Conservation (phyloP, 1,140 invertebrate species). For the Gerris buenoi region DNA sequence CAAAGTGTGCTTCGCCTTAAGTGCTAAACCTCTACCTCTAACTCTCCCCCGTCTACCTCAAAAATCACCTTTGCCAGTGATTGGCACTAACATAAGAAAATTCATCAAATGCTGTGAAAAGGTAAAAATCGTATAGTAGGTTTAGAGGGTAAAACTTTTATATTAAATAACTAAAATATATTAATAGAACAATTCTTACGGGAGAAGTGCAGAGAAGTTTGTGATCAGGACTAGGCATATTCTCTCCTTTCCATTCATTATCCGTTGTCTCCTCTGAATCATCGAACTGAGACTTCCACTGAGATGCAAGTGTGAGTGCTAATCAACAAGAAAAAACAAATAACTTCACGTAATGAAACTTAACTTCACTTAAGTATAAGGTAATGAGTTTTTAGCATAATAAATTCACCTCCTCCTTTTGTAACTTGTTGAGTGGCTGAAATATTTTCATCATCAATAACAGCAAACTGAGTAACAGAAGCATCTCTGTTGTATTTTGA, state of each 20-base stretch:
- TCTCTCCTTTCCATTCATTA: constrained; percentile 79
- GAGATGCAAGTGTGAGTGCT: constrained; percentile 67
- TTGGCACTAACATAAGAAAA: too few relatives aligned
- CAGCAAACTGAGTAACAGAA: constrained; percentile 73
- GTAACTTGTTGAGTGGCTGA: constrained; percentile 69
- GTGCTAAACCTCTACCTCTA: too few relatives aligned
- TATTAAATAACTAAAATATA: too few relatives aligned
- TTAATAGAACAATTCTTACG: too few relatives aligned
- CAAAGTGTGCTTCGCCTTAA: too few relatives aligned
- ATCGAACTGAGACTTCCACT: constrained; percentile 89
- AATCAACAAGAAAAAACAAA: constrained; percentile 4
- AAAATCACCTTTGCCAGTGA: too few relatives aligned
- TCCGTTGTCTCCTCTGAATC: constrained; percentile 82
- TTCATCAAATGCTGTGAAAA: too few relatives aligned
- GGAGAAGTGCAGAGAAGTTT: constrained; percentile 24
- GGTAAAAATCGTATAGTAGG: too few relatives aligned
- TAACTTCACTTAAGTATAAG: not conserved
- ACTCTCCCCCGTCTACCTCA: too few relatives aligned
- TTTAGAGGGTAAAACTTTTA: too few relatives aligned
- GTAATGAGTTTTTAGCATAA: not conserved
- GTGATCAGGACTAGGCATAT: constrained; percentile 52
- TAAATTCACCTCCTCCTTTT: constrained; percentile 33
- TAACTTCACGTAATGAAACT: not conserved
- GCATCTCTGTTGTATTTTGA: constrained; percentile 32
- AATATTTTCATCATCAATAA: constrained; percentile 84